Evolutionary conservation across 2,888 invertebrate species (phyloP), one percentile per base, ranked within the genome.

Genomic region (Torymus tubicola): DNA sequence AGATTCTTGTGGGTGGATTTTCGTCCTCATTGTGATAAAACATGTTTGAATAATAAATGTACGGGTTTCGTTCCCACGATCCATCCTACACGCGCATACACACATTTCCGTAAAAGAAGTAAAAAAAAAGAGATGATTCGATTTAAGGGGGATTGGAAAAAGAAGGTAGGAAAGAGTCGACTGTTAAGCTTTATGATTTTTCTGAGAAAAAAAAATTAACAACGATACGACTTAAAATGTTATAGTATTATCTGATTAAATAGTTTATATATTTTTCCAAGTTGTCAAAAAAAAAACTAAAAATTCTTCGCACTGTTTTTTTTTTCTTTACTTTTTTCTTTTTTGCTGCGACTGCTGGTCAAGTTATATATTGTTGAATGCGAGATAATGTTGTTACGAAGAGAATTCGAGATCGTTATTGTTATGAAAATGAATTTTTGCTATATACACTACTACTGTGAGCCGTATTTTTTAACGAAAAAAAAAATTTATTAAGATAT

Each of bases 11-110:
- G 24, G 67, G 65, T 77, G 79, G 31, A 78, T 78, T 70, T 78
- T 80, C 70, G 70, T 82, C 68, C 77, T 82, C 70, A 63, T 74
- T 82, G 82, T 82, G 82, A 82, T 82, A 82, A 80, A 81, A 79
- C 63, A 53, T 81, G 64, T 75, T 64, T 78, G 55, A 67, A 71
- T 78, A 78, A 67, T 74, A 52, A 42, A 42, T 42, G 42, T 24
- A 78, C 55, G 71, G 78, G 68, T 31, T 75, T 75, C 70, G 63
- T 78, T 76, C 61, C 68, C 78, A 57, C 63, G 68, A 81, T 81
- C 50, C 53, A 69, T 70, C 50, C 67, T 60, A 55, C 16, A 50
- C n/a, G 31, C 31, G 70, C 16, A 42, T 53, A 18, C 50, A 64
- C 11, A 67, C 52, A 55, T 60, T 80, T 79, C 63, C 50, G 74